A percentile compares a stretch with the other conserved stretches of the same genome.
phyloP scores from a whole-genome alignment of 2,797 vertebrate genomes.

The Sebastes vulpes region DNA sequence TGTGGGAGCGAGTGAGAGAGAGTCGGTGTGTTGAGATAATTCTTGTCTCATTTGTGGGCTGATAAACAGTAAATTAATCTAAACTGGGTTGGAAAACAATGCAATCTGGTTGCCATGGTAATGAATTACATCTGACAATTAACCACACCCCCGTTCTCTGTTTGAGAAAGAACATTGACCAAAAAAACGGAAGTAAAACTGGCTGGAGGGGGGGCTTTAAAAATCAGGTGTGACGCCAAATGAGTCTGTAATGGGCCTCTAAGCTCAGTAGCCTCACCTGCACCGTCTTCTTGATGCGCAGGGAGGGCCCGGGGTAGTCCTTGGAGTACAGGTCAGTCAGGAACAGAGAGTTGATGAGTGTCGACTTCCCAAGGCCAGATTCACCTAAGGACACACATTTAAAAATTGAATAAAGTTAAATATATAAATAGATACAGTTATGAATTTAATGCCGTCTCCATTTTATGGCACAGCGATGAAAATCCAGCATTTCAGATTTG shows the following conservation, averaged over 20 bases:
- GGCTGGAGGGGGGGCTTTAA: no score
- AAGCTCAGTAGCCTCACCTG: slow-evolving; percentile 74
- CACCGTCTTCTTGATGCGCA: slow-evolving; percentile 89
- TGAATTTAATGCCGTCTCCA: neutral
- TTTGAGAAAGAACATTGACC: no score
- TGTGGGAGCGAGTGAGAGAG: no score
- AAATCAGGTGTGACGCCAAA: neutral
- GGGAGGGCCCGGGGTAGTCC: slow-evolving; percentile 87
- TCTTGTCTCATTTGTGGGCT: no score
- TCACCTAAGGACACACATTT: slow-evolving; percentile 79
- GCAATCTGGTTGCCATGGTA: no score
- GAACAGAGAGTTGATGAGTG: slow-evolving; percentile 89
- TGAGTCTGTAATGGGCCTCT: neutral
- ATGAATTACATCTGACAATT: no score
- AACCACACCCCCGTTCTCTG: no score
- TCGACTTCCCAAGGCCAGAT: slow-evolving; percentile 89
- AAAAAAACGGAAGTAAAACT: no score
- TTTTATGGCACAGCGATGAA: neutral
- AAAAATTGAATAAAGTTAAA: neutral
- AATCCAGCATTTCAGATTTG: neutral
- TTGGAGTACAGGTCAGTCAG: slow-evolving; percentile 89
- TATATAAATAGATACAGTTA: neutral
- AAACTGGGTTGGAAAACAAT: no score
- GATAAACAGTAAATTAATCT: no score
- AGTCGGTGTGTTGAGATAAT: no score